Evolutionary conservation across 1,140 invertebrate species (phyloP).

Genomic region (Scaptomyza pallida): DNA sequence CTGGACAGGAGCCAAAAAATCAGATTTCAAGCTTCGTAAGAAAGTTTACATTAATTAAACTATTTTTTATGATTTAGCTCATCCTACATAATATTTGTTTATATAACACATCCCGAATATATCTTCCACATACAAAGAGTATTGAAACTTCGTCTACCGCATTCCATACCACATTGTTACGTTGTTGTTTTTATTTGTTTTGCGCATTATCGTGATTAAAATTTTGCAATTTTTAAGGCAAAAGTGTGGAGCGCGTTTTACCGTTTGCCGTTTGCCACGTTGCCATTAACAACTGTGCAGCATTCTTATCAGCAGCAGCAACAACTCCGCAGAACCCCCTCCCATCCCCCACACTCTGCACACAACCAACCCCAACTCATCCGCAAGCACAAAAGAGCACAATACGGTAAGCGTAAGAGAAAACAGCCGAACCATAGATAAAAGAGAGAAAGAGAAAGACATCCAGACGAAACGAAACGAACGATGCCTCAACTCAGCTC

Average conservation of each 20-base stretch:
- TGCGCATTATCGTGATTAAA: conserved; percentile 72
- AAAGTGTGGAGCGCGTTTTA: conserved; percentile 24
- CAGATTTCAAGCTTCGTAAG: too few species aligned
- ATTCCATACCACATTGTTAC: background rate
- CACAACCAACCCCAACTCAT: background rate
- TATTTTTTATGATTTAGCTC: too few species aligned
- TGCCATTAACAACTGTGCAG: conserved; percentile 71
- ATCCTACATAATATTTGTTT: too few species aligned
- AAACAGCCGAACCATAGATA: background rate
- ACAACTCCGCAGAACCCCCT: conserved; percentile 7
- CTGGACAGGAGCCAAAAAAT: too few species aligned
- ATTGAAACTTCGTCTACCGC: background rate
- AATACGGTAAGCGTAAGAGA: conserved; percentile 19
- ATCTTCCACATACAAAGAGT: too few species aligned
- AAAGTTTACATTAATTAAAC: too few species aligned
- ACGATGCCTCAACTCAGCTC: conserved; percentile 1
- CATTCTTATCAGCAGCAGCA: conserved; percentile 68
- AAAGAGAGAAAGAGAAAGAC: conserved; percentile 15
- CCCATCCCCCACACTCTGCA: background rate
- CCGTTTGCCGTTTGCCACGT: conserved; percentile 26
- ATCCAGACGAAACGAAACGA: background rate
- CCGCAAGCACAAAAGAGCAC: conserved; percentile 37
- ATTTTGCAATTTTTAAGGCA: conserved; percentile 62
- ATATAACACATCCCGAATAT: too few species aligned
- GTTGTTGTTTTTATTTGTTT: conserved; percentile 45